Percentiles rank a stretch among this genome's conserved stretches.
Conservation (phyloP, 2,797 vertebrate genomes). For the Alexandromys oeconomus region DNA sequence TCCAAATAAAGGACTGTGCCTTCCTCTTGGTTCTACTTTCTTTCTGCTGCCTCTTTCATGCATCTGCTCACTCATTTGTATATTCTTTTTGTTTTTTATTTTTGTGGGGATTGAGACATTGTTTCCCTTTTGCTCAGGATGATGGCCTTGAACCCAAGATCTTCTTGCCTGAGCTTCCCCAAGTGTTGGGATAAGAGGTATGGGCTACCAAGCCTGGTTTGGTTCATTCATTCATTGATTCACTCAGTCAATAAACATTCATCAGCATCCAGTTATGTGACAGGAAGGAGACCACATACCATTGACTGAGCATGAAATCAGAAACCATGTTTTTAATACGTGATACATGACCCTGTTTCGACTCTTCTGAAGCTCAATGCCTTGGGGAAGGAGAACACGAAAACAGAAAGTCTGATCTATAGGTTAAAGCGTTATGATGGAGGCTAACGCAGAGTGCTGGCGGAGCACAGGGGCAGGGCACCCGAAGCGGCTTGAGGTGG, state of each 20-base stretch:
- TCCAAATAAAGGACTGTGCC: neutral
- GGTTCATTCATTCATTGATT: neutral
- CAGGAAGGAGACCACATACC: neutral
- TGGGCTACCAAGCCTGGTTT: neutral
- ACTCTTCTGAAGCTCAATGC: neutral
- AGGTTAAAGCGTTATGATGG: neutral
- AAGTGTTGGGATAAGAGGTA: neutral
- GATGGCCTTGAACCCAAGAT: neutral
- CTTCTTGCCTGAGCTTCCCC: neutral
- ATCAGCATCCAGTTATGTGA: neutral
- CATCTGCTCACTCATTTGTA: neutral
- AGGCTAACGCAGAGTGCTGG: neutral
- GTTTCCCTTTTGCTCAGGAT: neutral
- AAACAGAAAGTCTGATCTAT: neutral
- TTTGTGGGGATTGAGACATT: neutral
- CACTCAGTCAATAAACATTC: neutral
- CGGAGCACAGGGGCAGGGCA: neutral
- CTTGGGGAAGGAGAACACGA: neutral
- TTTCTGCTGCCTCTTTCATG: neutral
- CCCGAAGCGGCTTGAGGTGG: neutral
- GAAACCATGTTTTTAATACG: neutral
- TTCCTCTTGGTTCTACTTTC: neutral
- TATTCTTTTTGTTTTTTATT: neutral
- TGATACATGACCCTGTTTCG: neutral
- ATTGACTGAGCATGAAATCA: neutral